Base-by-base conservation (phyloP, 2,888 invertebrate genomes). In the Nephrotoma appendiculata region DNA sequence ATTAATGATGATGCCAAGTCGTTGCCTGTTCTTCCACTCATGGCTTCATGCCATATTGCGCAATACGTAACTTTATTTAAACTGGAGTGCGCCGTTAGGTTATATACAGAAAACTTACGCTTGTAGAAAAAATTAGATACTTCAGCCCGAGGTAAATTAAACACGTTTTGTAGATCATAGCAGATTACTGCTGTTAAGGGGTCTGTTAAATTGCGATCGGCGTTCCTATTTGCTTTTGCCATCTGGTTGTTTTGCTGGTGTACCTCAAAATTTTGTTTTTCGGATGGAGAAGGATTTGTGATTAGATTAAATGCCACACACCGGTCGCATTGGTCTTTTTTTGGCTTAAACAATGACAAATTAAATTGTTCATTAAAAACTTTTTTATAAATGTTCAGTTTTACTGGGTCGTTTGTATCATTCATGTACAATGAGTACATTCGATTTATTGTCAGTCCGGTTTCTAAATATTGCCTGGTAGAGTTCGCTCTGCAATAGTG, bases 91-190 rank as follows among this genome's bases (percentile, higher is more conserved):
- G 71, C 87, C 1, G 87, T 87, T 41, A 88, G 44, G 42, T 88
- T 88, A 42, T 71, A n/a, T n/a, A n/a, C n/a, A n/a, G n/a, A n/a
- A n/a, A n/a, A n/a, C n/a, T n/a, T n/a, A n/a, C n/a, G n/a, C n/a
- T 87, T 6, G 42, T 12, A n/a, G 19, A 71, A 41, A 15, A 84
- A 85, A n/a, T 84, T 15, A 15, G 85, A 52, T n/a, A 86, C 86
- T 41, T 88, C 31, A n/a, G 86, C 83, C 15, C 87, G 87, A 5
- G 87, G 86, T 41, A 87, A 41, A 6, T 48, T 2, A 52, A 87
- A 88, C 0, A 87, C 87, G 52, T 87, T 87, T 86, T 88, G 87
- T n/a, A 88, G n/a, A 86, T 88, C 87, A 86, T 84, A 88, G 12
- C 86, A 87, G 12, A 88, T 31, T 41, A 88, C 42, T n/a, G 52